A percentile compares a stretch with the other conserved stretches of the same genome.
Conservation (phyloP, 2,113 vertebrate genomes). For the Sebastes fasciatus region DNA sequence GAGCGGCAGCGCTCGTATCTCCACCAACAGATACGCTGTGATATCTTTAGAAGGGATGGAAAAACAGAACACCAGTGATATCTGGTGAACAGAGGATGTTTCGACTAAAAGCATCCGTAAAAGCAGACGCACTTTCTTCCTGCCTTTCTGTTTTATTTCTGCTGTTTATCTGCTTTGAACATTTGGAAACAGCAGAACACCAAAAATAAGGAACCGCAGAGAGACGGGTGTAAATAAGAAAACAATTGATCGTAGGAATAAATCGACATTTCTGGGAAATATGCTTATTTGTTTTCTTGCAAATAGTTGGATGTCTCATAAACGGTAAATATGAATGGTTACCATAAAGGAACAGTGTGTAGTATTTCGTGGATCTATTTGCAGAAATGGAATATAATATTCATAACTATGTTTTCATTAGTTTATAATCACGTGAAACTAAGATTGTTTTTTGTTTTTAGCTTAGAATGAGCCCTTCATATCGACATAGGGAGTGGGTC, state of each 20-base stretch:
- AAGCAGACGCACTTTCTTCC: neutral
- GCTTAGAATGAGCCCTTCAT: too few relatives aligned
- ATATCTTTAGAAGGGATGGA: slow-evolving; percentile 32
- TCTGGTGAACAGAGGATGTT: slow-evolving; percentile 17
- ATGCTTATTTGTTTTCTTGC: neutral
- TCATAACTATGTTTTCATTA: too few relatives aligned
- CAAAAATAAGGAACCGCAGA: neutral
- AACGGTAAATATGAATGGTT: neutral
- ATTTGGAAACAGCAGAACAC: neutral
- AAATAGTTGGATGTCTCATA: neutral
- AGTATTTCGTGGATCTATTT: too few relatives aligned
- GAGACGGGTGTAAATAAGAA: neutral
- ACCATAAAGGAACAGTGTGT: too few relatives aligned
- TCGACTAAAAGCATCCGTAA: neutral
- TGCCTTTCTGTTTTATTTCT: slow-evolving; percentile 18
- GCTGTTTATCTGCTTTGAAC: neutral
- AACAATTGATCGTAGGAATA: neutral
- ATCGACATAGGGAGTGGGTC: too few relatives aligned
- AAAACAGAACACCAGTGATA: slow-evolving; percentile 43
- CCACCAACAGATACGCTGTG: slow-evolving; percentile 14
- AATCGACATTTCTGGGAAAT: neutral
- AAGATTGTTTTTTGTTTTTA: too few relatives aligned
- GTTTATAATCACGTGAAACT: too few relatives aligned
- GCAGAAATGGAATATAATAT: too few relatives aligned
- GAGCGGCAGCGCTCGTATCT: slow-evolving; percentile 5